phyloP scores from a whole-genome alignment of 2,888 invertebrate species.

The Penaeus monodon region DNA sequence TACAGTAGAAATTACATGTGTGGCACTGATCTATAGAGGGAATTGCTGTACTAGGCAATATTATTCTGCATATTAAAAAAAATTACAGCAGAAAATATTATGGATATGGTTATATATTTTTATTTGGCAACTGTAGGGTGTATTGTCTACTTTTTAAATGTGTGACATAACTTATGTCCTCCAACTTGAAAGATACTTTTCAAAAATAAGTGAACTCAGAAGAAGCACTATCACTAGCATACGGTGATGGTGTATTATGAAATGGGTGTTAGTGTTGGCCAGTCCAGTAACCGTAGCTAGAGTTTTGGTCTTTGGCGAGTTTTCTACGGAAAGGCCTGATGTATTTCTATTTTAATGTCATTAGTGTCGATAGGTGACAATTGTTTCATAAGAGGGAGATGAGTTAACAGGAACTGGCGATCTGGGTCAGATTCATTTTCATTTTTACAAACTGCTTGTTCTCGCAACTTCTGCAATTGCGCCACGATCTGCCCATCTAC shows the following conservation, averaged over 20 bases:
- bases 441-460: slow-evolving; percentile 36
- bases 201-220: slow-evolving; percentile 26
- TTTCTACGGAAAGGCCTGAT: slow-evolving; percentile 43
- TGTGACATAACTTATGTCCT: slow-evolving; percentile 22
- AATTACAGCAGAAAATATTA: slow-evolving; percentile 1
- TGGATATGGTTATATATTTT: slow-evolving; percentile 23
- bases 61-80: neutral
- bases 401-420: slow-evolving; percentile 41
- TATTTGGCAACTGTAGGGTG: neutral
- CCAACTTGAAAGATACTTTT: slow-evolving; percentile 17
- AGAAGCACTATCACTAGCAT: slow-evolving; percentile 32
- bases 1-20: too few species aligned
- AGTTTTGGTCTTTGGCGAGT: slow-evolving; percentile 30
- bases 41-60: neutral
- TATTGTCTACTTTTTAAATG: too few species aligned
- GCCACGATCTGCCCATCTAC: slow-evolving; percentile 25
- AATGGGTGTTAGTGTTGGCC: slow-evolving; percentile 29
- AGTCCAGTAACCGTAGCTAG: slow-evolving; percentile 35
- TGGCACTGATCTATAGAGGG: too few species aligned
- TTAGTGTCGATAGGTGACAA: slow-evolving; percentile 22
- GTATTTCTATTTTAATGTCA: slow-evolving; percentile 40
- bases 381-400: slow-evolving; percentile 34
- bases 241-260: slow-evolving; percentile 28
- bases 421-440: slow-evolving; percentile 44
- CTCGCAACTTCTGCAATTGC: too few species aligned